Base-by-base conservation (phyloP, 2,797 vertebrate species). In the Oceanodroma leucorhoa region DNA sequence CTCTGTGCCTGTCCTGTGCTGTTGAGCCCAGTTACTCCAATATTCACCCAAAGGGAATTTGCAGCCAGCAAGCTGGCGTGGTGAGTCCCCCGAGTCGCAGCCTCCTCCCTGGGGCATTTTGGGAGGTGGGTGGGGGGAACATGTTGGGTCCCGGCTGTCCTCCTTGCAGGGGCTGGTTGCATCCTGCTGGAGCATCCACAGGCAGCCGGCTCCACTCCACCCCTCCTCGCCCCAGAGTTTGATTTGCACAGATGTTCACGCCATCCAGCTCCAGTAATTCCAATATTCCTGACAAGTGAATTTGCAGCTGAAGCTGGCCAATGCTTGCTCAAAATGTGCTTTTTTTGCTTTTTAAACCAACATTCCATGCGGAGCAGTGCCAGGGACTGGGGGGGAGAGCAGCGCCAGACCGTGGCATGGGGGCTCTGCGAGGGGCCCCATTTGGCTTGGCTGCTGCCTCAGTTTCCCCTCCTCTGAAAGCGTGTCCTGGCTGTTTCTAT, bases 1-100 rank as follows among this genome's bases (percentile, higher is more conserved):
- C 11, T 53, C 36, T 0, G 1, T 41, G 21, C 45, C 41, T 3
- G 0, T 54, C 41, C 64, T 24, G 17, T 1, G 2, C 14, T 0
- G 0, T 2, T 0, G 3, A 62, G 61, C 69, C 43, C 50, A 2
- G 32, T 29, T 30, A 26, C 34, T 57, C 50, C 29, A 15, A 2
- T 24, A 2, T 43, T 70, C 51, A 15, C 17, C 41, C 50, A 27
- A 18, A 34, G 32, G 55, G 72, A 72, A 41, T n/a, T 1, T 53
- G 46, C 48, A 89, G 41, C 22, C 1, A 5, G 14, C 0, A 23
- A 57, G 24, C 24, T 58, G 65, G 24, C 2, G 0, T 5, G 40
- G 60, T 30, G 86, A 93, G 72, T 58, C 17, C 46, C 38, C 13
- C 0, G 40, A 34, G 46, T 5, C 1, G 1, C 72, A 58, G 34